A percentile compares a stretch with the other conserved stretches of the same genome.
These are phyloP conservation scores for Erinaceus europaeus DNA, from an alignment of 2,113 vertebrate genomes.

Conservation along the genomic window DNA sequence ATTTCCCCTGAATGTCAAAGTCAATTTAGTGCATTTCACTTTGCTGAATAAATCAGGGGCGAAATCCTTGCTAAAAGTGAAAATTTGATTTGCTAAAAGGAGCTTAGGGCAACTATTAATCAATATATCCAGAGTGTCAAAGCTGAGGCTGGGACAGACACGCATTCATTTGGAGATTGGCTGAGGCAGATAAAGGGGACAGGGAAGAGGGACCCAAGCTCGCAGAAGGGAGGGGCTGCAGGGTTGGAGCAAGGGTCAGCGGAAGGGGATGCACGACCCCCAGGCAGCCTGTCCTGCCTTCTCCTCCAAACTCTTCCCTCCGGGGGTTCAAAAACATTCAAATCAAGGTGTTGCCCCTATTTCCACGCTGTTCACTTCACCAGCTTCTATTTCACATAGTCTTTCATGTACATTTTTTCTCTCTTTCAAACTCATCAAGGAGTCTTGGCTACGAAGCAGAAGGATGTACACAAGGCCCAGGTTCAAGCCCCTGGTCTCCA, in stretches of 20 bases:
- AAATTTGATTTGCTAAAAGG: conserved; percentile 99
- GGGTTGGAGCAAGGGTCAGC: not conserved
- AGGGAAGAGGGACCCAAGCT: conserved; percentile 60
- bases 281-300: not conserved
- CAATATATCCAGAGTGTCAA: conserved; percentile 97
- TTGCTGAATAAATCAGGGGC: conserved; percentile 90
- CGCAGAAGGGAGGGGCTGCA: not conserved
- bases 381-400: not conserved
- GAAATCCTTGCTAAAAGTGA: conserved; percentile 95
- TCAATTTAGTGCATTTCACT: conserved; percentile 97
- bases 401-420: too few relatives aligned
- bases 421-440: not conserved
- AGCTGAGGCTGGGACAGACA: conserved; percentile 88
- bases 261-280: conserved; percentile 8
- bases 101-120: conserved; percentile 99
- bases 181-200: conserved; percentile 83
- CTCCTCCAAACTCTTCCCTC: not conserved
- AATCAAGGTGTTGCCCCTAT: not conserved
- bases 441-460: too few relatives aligned
- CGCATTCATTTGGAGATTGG: conserved; percentile 92
- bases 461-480: too few relatives aligned
- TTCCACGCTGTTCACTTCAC: not conserved
- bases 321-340: not conserved
- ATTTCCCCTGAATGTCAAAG: conserved; percentile 94
- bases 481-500: too few relatives aligned